Percentiles rank a stretch among this genome's conserved stretches.
These are phyloP conservation scores for Tribolium castaneum DNA, from an alignment of 1,140 invertebrate genomes.

Conservation along the genomic window DNA sequence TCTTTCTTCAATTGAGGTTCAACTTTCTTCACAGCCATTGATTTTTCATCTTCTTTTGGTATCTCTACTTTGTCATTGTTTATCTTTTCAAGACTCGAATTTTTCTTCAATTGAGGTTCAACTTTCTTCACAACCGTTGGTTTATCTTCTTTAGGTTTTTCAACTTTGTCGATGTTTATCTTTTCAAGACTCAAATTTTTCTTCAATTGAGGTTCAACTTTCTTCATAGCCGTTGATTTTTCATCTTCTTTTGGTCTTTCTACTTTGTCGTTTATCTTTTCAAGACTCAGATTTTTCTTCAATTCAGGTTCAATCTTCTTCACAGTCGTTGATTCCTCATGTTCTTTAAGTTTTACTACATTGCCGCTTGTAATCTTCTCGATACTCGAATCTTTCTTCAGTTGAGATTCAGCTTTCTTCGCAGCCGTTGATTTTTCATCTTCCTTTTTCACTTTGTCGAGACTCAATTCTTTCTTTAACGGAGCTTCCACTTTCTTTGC, in stretches of 20 bases:
- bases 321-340: neutral
- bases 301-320: neutral
- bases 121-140: neutral
- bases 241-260: neutral
- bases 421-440: too few relatives aligned
- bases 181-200: too few relatives aligned
- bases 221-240: neutral
- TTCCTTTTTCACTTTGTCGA: too few relatives aligned
- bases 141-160: conserved; percentile 2
- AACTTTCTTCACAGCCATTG: neutral
- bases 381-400: too few relatives aligned
- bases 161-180: too few relatives aligned
- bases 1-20: too few relatives aligned
- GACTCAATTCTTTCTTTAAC: neutral
- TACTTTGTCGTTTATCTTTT: neutral
- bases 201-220: neutral
- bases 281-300: neutral
- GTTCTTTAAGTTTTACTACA: neutral
- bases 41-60: neutral
- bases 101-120: neutral
- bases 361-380: too few relatives aligned
- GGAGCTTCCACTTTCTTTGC: neutral
- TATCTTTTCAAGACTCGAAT: neutral
- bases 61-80: neutral
- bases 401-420: too few relatives aligned